phyloP scores from a whole-genome alignment of 2,797 vertebrate species.

The Pitangus sulphuratus region DNA sequence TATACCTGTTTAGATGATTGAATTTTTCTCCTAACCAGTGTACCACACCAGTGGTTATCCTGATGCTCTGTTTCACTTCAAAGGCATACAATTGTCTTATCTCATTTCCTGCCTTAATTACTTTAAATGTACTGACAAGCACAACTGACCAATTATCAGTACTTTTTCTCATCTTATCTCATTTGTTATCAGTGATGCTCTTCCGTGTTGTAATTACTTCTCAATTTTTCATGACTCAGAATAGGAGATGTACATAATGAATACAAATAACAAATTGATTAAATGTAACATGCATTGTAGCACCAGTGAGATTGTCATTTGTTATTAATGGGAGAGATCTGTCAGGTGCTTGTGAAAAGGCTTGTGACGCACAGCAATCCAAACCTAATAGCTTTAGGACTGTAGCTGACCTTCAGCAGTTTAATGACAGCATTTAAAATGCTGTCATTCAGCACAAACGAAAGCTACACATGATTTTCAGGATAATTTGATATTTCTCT shows the following conservation, averaged over 20 bases:
- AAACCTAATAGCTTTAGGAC: constrained; percentile 12
- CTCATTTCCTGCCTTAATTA: constrained; percentile 68
- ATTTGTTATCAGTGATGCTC: constrained; percentile 68
- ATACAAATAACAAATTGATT: constrained; percentile 74
- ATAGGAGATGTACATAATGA: constrained; percentile 70
- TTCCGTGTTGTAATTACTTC: constrained; percentile 64
- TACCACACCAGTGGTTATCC: neutral
- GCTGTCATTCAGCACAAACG: constrained; percentile 40
- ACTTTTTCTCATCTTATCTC: constrained; percentile 59
- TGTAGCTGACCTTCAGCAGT: neutral
- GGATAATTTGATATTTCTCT: neutral
- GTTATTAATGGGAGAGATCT: constrained; percentile 72
- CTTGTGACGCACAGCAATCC: constrained; percentile 44
- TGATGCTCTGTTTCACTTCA: constrained; percentile 8
- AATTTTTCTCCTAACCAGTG: neutral
- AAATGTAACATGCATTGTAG: constrained; percentile 61
- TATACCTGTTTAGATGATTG: neutral
- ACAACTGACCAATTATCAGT: constrained; percentile 76
- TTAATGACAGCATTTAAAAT: too few relatives aligned
- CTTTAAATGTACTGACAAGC: constrained; percentile 71
- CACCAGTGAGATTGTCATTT: constrained; percentile 50
- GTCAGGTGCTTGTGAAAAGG: constrained; percentile 65
- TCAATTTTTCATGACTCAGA: constrained; percentile 78
- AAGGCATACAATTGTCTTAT: constrained; percentile 19
- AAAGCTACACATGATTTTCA: neutral